Percentiles rank a stretch among this genome's conserved stretches.
These are phyloP conservation scores for Aldrovandia affinis DNA, from an alignment of 2,797 vertebrate species.

Conservation along the genomic window DNA sequence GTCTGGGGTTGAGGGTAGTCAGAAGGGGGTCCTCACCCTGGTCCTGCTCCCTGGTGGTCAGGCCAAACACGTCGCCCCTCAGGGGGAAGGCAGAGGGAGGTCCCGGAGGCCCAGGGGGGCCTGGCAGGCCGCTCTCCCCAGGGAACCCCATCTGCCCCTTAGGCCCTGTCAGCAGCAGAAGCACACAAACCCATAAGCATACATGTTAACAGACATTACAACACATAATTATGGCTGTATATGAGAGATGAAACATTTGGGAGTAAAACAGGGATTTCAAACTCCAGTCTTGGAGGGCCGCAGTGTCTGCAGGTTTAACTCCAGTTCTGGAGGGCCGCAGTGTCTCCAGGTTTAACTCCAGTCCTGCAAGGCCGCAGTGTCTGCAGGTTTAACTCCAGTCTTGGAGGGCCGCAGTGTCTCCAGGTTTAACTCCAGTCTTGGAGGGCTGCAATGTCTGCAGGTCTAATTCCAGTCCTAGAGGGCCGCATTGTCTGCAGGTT, in stretches of 20 bases:
- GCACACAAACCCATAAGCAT: not conserved
- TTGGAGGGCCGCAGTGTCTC: no score
- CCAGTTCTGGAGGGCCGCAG: no score
- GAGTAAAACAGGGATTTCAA: slow-evolving; percentile 33
- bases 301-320: no score
- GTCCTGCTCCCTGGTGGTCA: slow-evolving; percentile 70
- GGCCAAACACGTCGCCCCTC: slow-evolving; percentile 82
- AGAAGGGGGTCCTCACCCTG: slow-evolving; percentile 72
- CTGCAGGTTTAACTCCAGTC: no score
- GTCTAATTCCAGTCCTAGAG: no score
- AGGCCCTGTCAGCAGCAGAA: slow-evolving; percentile 67
- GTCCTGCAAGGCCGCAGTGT: no score
- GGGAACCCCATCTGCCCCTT: slow-evolving; percentile 81
- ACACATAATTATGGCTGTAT: not conserved
- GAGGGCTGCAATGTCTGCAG: no score
- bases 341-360: no score
- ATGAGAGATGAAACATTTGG: not conserved
- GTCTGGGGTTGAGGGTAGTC: not conserved
- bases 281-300: no score
- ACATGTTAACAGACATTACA: not conserved
- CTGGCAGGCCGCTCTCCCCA: slow-evolving; percentile 72
- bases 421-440: no score
- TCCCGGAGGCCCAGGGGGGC: slow-evolving; percentile 80
- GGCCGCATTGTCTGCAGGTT: no score
- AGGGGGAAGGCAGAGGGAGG: slow-evolving; percentile 53